These are phyloP conservation scores for Dermolepida albohirtum DNA, from an alignment of 2,888 invertebrate genomes.

Conservation along the genomic window DNA sequence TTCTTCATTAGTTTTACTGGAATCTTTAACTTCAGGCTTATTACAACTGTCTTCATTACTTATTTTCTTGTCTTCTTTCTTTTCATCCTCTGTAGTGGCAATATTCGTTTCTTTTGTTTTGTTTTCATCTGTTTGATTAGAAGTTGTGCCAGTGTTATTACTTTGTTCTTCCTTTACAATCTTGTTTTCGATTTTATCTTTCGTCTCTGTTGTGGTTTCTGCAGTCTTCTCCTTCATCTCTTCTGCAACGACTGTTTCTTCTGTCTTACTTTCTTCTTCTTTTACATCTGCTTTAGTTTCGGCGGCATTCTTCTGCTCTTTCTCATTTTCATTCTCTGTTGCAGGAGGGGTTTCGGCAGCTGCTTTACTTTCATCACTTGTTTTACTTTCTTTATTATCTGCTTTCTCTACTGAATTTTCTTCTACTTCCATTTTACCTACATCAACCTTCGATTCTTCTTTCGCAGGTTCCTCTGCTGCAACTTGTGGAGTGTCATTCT, in stretches of 20 bases:
- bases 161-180: slow-evolving; percentile 2
- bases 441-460: slow-evolving; percentile 31
- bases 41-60: background rate
- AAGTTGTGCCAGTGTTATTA: background rate
- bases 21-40: slow-evolving; percentile 10
- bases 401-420: slow-evolving; percentile 46
- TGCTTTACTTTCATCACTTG: slow-evolving; percentile 43
- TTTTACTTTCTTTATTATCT: slow-evolving; percentile 37
- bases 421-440: slow-evolving; percentile 38
- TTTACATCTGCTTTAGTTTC: slow-evolving; percentile 44
- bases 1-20: slow-evolving; percentile 8
- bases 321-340: slow-evolving; percentile 44
- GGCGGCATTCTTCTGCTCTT: slow-evolving; percentile 41
- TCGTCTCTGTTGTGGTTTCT: slow-evolving; percentile 18
- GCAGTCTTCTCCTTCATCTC: slow-evolving; percentile 41
- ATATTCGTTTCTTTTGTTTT: slow-evolving; percentile 15
- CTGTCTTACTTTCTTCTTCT: slow-evolving; percentile 36
- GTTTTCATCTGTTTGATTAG: slow-evolving; percentile 9
- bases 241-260: slow-evolving; percentile 42
- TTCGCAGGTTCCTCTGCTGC: slow-evolving; percentile 15
- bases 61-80: background rate
- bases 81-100: background rate
- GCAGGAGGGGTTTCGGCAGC: slow-evolving; percentile 39
- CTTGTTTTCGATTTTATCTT: slow-evolving; percentile 27
- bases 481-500: slow-evolving; percentile 1